phyloP scores from a whole-genome alignment of 2,888 invertebrate species.

The Drosophila monieri region DNA sequence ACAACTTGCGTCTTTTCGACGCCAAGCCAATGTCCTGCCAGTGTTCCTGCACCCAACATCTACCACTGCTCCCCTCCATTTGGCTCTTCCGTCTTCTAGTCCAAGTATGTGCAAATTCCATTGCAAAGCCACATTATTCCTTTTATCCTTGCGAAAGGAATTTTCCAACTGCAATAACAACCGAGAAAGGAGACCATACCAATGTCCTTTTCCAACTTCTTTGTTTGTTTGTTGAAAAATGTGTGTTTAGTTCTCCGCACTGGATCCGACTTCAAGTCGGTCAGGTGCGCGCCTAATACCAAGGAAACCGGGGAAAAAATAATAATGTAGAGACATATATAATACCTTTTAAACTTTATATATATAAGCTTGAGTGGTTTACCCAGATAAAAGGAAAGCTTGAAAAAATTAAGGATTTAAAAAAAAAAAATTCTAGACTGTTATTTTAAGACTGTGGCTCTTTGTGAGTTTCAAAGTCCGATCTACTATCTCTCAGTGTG shows the following conservation, averaged over 20 bases:
- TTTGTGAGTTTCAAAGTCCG: background rate
- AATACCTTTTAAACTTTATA: conserved; percentile 15
- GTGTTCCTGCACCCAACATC: conserved; percentile 1
- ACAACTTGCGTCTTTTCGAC: conserved; percentile 78
- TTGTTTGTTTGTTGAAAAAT: conserved; percentile 49
- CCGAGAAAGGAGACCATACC: conserved; percentile 34
- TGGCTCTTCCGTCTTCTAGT: conserved; percentile 33
- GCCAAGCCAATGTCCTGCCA: conserved; percentile 52
- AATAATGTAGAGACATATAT: conserved; percentile 6
- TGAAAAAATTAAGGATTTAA: background rate
- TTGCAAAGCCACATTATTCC: conserved; percentile 80
- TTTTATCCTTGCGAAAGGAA: conserved; percentile 78
- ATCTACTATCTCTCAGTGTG: conserved; percentile 14
- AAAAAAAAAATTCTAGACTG: background rate
- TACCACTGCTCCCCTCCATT: conserved; percentile 16
- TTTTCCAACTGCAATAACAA: conserved; percentile 79
- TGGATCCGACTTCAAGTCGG: conserved; percentile 38
- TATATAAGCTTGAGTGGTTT: background rate
- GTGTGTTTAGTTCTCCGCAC: conserved; percentile 42
- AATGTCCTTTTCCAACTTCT: conserved; percentile 37
- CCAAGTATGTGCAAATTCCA: conserved; percentile 81
- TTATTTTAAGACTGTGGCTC: background rate
- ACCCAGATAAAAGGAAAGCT: background rate
- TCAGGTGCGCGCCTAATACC: conserved; percentile 50
- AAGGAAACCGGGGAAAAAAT: conserved; percentile 14